A percentile compares a stretch with the other conserved stretches of the same genome.
These are phyloP conservation scores for Sternarchorhynchus goeldii DNA, from an alignment of 2,797 vertebrate genomes.

Conservation along the genomic window DNA sequence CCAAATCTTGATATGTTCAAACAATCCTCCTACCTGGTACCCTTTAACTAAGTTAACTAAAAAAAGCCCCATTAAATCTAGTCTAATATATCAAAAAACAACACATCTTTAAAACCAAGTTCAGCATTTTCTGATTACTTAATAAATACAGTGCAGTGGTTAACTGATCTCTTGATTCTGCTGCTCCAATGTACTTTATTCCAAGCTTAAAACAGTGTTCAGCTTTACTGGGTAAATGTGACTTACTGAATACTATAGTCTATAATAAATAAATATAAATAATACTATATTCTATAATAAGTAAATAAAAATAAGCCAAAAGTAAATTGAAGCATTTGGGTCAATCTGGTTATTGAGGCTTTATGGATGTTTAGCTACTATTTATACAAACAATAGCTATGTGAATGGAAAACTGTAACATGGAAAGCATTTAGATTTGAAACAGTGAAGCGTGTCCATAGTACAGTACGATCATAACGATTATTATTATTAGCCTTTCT, in stretches of 20 bases:
- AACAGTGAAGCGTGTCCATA: constrained; percentile 14
- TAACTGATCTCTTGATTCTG: constrained; percentile 8
- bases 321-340: too few relatives aligned
- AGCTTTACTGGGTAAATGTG: not conserved
- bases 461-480: not conserved
- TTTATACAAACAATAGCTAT: not conserved
- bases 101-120: too few relatives aligned
- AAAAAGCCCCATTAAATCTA: too few relatives aligned
- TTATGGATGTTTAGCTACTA: not conserved
- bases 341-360: too few relatives aligned
- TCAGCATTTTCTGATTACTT: not conserved
- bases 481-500: constrained; percentile 25
- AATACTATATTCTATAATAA: not conserved
- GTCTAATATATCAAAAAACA: too few relatives aligned
- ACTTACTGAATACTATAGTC: not conserved
- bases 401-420: constrained; percentile 4
- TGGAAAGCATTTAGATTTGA: constrained; percentile 25
- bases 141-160: constrained; percentile 6
- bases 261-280: not conserved
- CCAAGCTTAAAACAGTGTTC: not conserved
- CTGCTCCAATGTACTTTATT: constrained; percentile 2
- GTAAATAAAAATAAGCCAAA: too few relatives aligned
- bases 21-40: too few relatives aligned
- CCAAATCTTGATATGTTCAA: too few relatives aligned
- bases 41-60: too few relatives aligned